These are phyloP conservation scores for Mohoua ochrocephala DNA, from an alignment of 2,113 vertebrate species.

Conservation along the genomic window DNA sequence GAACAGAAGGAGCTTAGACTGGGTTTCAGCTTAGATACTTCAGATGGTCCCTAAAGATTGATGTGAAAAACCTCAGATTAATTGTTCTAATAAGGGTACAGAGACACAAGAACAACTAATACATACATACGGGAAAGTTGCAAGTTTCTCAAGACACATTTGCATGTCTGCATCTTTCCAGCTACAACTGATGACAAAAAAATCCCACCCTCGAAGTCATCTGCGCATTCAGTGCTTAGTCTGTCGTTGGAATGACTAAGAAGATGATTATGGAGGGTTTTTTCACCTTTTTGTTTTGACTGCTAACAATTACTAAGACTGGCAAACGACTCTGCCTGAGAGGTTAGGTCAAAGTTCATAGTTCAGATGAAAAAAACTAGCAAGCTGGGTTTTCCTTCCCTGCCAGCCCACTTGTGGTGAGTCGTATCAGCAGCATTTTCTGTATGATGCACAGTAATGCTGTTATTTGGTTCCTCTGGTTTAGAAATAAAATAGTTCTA, in stretches of 20 bases:
- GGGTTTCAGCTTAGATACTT: not conserved
- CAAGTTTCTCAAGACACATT: not conserved
- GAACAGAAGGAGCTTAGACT: not conserved
- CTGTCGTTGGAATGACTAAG: not conserved
- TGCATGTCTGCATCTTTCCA: not conserved
- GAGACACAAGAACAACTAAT: not conserved
- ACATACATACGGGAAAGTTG: not conserved
- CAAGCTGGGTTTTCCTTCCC: not conserved
- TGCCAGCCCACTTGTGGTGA: rapidly evolving
- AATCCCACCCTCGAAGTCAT: rapidly evolving
- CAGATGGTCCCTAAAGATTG: not conserved
- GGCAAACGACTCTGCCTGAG: not conserved
- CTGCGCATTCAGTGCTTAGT: not conserved
- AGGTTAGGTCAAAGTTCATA: not conserved
- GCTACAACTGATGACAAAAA: not conserved
- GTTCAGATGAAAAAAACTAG: not conserved
- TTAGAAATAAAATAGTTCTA: not conserved
- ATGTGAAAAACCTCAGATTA: not conserved
- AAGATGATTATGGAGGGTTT: not conserved
- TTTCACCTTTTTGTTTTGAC: not conserved
- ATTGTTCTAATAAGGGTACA: not conserved
- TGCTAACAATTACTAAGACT: not conserved
- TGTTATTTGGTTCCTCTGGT: not conserved
- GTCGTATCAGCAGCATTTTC: not conserved
- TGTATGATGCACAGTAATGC: not conserved